phyloP scores from a whole-genome alignment of 2,888 invertebrate species.

The Tridacna gigas region DNA sequence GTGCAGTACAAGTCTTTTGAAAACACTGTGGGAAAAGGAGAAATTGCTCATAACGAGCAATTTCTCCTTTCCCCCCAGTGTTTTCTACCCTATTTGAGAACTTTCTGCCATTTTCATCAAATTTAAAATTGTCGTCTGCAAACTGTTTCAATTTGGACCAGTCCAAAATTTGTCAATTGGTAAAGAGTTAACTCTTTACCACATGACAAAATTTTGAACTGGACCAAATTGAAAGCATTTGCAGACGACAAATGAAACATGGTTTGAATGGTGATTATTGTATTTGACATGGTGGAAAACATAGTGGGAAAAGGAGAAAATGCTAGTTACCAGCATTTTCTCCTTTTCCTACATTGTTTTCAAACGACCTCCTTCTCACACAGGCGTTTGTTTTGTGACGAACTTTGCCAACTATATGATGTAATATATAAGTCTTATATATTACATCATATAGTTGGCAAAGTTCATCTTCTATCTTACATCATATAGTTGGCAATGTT shows the following conservation, averaged over 20 bases:
- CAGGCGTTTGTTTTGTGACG: no score
- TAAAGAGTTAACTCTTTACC: neutral
- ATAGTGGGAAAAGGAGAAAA: neutral
- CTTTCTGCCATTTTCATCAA: neutral
- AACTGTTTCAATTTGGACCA: neutral
- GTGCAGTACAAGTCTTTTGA: neutral
- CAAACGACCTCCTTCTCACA: no score
- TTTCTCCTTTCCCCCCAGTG: slow-evolving; percentile 5
- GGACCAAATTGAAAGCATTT: neutral
- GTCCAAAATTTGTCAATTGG: neutral
- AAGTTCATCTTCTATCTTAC: no score
- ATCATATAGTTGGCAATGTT: no score
- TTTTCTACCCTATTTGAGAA: slow-evolving; percentile 1
- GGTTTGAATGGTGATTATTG: no score
- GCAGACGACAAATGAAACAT: no score
- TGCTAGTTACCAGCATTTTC: neutral
- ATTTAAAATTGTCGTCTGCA: neutral
- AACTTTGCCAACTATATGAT: no score
- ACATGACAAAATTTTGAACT: neutral
- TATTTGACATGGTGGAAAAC: neutral
- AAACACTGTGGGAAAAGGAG: neutral
- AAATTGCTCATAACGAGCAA: neutral
- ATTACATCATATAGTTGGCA: no score
- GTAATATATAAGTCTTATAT: no score
- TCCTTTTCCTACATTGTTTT: neutral